Percentiles rank a stretch among this genome's conserved stretches.
phyloP scores from a whole-genome alignment of 2,113 vertebrate species.

The Lampris incognitus region DNA sequence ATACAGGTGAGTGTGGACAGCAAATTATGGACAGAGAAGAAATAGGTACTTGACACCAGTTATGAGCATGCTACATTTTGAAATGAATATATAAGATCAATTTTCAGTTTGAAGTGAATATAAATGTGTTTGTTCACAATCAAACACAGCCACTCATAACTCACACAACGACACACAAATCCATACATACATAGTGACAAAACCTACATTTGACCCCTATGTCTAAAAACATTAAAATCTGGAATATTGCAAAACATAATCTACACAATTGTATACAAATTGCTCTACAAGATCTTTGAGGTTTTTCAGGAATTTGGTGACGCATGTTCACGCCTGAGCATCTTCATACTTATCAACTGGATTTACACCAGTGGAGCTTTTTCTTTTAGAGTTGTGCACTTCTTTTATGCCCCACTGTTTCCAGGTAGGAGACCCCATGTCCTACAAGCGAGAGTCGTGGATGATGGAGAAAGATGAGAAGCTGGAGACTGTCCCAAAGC shows the following conservation, averaged over 20 bases:
- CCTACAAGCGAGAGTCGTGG: slow-evolving; percentile 89
- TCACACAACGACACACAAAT: slow-evolving; percentile 16
- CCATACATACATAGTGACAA: slow-evolving; percentile 40
- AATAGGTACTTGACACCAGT: not conserved
- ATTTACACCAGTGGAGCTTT: not conserved
- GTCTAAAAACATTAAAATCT: slow-evolving; percentile 25
- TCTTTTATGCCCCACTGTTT: slow-evolving; percentile 5
- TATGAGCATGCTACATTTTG: too few species aligned
- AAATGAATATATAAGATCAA: not conserved
- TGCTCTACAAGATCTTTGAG: not conserved
- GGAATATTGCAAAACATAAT: slow-evolving; percentile 26
- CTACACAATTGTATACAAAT: not conserved
- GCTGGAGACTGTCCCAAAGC: slow-evolving; percentile 81
- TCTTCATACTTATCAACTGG: slow-evolving; percentile 1
- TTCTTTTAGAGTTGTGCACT: not conserved
- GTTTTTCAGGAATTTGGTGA: not conserved
- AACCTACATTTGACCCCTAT: slow-evolving; percentile 11
- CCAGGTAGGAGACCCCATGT: slow-evolving; percentile 88
- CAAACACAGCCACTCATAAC: not conserved
- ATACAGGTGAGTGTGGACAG: slow-evolving; percentile 82
- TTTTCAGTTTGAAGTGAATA: not conserved
- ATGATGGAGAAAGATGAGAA: slow-evolving; percentile 92
- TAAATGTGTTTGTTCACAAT: slow-evolving; percentile 17
- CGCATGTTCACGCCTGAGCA: not conserved
- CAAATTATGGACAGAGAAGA: not conserved